Conservation (phyloP, 2,888 invertebrate genomes). For the Drosophila recens region DNA sequence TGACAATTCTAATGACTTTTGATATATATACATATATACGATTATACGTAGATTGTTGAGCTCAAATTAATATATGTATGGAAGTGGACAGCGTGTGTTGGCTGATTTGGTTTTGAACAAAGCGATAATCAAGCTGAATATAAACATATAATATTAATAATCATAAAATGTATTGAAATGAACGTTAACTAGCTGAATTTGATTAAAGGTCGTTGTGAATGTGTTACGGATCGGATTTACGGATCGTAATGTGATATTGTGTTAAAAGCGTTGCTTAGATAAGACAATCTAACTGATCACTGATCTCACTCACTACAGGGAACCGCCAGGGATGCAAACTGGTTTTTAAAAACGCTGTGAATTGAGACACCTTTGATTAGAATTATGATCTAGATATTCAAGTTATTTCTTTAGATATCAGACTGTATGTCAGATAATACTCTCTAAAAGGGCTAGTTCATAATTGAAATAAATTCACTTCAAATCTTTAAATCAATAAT, state of each 20-base stretch:
- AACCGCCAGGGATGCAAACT: constrained; percentile 19
- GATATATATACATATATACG: constrained; percentile 45
- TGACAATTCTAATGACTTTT: constrained; percentile 83
- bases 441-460: not conserved
- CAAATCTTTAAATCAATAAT: not conserved
- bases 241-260: constrained; percentile 73
- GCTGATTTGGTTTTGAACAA: constrained; percentile 58
- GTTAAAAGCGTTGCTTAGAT: constrained; percentile 58
- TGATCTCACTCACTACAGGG: constrained; percentile 2
- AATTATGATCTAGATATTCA: constrained; percentile 27
- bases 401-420: not conserved
- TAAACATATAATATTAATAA: constrained; percentile 76
- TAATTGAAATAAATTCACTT: not conserved
- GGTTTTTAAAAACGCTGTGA: constrained; percentile 31
- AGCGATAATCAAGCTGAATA: constrained; percentile 73
- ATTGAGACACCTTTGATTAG: constrained; percentile 37
- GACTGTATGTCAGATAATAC: not conserved
- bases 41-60: constrained; percentile 14
- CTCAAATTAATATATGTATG: constrained; percentile 41
- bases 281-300: constrained; percentile 19
- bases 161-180: constrained; percentile 77
- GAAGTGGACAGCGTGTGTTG: constrained; percentile 49
- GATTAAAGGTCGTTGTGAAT: constrained; percentile 65
- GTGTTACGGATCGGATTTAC: constrained; percentile 30
- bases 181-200: constrained; percentile 74